These are phyloP conservation scores for Connochaetes taurinus DNA, from an alignment of 2,113 vertebrate species.

Conservation along the genomic window DNA sequence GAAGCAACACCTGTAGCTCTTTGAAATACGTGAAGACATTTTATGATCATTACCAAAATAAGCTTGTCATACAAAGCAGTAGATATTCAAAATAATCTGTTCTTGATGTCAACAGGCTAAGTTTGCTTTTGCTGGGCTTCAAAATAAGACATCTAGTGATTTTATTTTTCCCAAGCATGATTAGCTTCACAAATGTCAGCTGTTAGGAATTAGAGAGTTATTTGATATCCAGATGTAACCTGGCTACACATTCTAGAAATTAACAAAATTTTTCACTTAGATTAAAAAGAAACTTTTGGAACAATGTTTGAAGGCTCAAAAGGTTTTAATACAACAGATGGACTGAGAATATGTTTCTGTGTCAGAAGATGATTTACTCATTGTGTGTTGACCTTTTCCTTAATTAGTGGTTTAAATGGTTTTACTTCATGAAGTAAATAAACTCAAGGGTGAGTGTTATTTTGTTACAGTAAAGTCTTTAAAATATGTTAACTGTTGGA, in stretches of 20 bases:
- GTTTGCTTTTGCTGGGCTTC: neutral
- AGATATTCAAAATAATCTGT: neutral
- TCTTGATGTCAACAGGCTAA: neutral
- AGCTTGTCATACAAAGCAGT: neutral
- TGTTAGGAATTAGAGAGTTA: neutral
- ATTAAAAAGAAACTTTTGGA: neutral
- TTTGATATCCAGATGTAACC: neutral
- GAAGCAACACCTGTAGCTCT: neutral
- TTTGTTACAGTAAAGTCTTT: neutral
- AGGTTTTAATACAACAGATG: constrained; percentile 28
- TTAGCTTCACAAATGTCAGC: neutral
- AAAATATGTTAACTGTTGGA: neutral
- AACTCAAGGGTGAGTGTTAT: neutral
- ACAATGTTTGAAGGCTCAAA: neutral
- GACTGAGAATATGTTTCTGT: neutral
- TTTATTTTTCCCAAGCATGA: neutral
- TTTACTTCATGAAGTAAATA: neutral
- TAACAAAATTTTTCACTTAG: neutral
- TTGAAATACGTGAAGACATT: neutral
- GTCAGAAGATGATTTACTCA: neutral
- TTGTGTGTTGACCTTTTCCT: neutral
- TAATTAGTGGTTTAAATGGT: constrained; percentile 28
- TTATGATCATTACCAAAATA: neutral
- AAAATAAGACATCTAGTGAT: neutral
- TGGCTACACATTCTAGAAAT: neutral